phyloP scores from a whole-genome alignment of 2,888 invertebrate species.

The Tenodera sinensis region DNA sequence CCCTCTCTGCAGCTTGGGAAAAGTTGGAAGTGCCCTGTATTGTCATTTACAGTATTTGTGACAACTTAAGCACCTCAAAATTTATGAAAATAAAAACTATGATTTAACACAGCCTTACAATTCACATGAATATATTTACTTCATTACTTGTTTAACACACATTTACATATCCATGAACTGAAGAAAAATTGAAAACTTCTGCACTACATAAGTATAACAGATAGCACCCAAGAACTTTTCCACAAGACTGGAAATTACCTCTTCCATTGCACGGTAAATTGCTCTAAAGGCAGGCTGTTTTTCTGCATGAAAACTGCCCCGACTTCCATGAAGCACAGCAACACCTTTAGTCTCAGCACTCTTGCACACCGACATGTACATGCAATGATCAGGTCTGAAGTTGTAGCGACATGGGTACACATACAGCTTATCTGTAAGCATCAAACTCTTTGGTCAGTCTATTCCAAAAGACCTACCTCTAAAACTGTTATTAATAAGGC shows the following conservation, averaged over 20 bases:
- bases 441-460: neutral
- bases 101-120: too few species aligned
- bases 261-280: slow-evolving; percentile 61
- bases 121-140: too few species aligned
- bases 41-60: too few species aligned
- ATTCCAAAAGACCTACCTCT: neutral
- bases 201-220: neutral
- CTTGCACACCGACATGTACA: slow-evolving; percentile 87
- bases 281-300: slow-evolving; percentile 82
- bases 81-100: too few species aligned
- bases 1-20: too few species aligned
- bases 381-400: slow-evolving; percentile 93
- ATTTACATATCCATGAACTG: too few species aligned
- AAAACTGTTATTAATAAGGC: too few species aligned
- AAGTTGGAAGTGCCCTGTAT: too few species aligned
- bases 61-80: too few species aligned
- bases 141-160: too few species aligned
- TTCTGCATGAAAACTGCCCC: slow-evolving; percentile 78
- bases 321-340: slow-evolving; percentile 83
- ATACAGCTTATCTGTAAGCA: slow-evolving; percentile 63
- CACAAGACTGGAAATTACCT: slow-evolving; percentile 42
- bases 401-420: slow-evolving; percentile 84
- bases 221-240: neutral
- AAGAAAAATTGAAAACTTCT: too few species aligned
- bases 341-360: slow-evolving; percentile 68